Evolutionary conservation across 2,797 vertebrate genomes (phyloP), one percentile per base, ranked within the genome.

Genomic region (Syngnathus rostellatus): DNA sequence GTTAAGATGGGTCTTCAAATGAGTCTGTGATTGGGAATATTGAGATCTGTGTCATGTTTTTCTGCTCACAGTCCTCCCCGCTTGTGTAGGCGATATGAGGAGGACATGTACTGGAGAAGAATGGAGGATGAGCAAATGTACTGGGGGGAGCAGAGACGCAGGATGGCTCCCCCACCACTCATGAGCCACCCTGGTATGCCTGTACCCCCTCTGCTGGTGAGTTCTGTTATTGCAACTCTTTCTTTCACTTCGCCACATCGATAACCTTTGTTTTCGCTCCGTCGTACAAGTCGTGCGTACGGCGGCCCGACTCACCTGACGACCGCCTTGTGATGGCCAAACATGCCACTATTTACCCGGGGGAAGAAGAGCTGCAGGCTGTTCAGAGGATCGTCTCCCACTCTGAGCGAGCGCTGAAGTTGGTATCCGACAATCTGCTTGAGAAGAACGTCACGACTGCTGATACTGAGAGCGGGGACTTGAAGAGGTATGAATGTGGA

Each of bases 291-390:
- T 80, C 90, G 0, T 88, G 88, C 1, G 74, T 87, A 5, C 86
- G 89, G 2, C 84, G 90, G 8, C 92, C 87, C 0, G 92, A 92
- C 69, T 90, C 93, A 21, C 90, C 87, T 0, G 91, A 93, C 0
- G 93, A 94, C 79, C 92, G 90, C 1, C 91, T 93, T 64, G 89
- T 93, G 77, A 90, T 94, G 92, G 85, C 86, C 9, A 94, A 92
- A 64, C 93, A 93, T 37, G 88, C 93, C 0, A 84, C 86, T 65
- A 93, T 94, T 81, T 93, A 93, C 82, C 93, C 93, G 0, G 89
- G 89, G 0, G 93, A 94, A 69, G 89, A 87, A 6, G 93, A 94
- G 83, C 89, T 94, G 12, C 91, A 90, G 84, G 90, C 92, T 0
- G 84, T 94, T 62, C 93, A 93, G 86, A 90, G 76, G 63, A 91